A percentile compares a stretch with the other conserved stretches of the same genome.
These are phyloP conservation scores for Solea solea DNA, from an alignment of 2,113 vertebrate genomes.

Conservation along the genomic window DNA sequence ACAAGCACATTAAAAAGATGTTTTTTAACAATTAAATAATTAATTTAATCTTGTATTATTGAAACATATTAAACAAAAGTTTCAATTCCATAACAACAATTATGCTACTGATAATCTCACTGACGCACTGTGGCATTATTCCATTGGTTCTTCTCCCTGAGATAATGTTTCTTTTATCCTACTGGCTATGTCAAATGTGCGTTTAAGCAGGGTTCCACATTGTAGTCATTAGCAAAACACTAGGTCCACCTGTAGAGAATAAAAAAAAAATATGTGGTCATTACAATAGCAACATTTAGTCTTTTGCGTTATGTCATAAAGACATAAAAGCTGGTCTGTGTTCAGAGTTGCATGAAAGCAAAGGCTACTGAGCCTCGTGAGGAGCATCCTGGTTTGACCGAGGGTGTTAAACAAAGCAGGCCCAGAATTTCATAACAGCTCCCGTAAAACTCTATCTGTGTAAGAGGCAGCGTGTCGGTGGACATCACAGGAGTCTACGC, in stretches of 20 bases:
- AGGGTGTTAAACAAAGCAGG: conserved; percentile 39
- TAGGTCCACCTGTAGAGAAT: neutral
- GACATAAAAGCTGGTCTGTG: conserved; percentile 19
- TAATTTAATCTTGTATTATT: no score
- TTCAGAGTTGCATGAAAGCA: conserved; percentile 19
- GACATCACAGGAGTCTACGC: conserved; percentile 7
- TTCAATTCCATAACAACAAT: no score
- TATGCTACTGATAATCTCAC: no score
- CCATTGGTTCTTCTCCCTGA: no score
- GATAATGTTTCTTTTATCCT: no score
- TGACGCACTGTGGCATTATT: no score
- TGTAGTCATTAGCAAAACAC: neutral
- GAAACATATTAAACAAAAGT: no score
- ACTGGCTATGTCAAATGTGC: no score
- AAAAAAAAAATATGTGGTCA: no score
- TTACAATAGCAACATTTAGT: neutral
- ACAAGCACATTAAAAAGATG: no score
- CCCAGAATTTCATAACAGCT: conserved; percentile 39
- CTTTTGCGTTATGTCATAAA: neutral
- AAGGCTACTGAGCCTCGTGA: conserved; percentile 54
- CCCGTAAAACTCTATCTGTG: conserved; percentile 11
- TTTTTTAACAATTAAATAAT: no score
- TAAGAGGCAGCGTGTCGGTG: conserved; percentile 13
- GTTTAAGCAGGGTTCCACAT: no score
- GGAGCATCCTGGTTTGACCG: conserved; percentile 36